These are phyloP conservation scores for Sebastes fasciatus DNA, from an alignment of 2,113 vertebrate species.

Conservation along the genomic window DNA sequence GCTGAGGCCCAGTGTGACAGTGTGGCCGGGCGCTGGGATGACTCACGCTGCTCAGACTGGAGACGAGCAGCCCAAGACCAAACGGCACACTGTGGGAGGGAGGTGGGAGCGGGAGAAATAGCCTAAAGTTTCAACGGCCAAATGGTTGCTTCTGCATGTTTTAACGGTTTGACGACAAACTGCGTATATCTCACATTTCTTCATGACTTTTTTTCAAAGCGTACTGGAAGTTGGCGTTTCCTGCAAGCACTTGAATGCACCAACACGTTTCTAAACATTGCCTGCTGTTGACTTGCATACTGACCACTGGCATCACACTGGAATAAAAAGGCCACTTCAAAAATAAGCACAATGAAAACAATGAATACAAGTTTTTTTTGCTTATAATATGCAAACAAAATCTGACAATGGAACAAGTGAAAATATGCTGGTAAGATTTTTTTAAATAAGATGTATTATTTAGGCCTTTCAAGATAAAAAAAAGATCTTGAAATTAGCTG, in stretches of 20 bases:
- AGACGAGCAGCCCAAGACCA: slow-evolving; percentile 30
- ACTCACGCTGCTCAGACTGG: slow-evolving; percentile 41
- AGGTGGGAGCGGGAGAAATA: not conserved
- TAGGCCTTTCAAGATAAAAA: no score
- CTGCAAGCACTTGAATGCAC: slow-evolving; percentile 3
- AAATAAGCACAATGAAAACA: no score
- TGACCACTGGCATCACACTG: no score
- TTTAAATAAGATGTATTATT: no score
- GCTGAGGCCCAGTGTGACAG: slow-evolving; percentile 20
- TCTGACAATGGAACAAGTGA: no score
- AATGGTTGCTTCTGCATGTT: not conserved
- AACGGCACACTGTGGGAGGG: slow-evolving; percentile 13
- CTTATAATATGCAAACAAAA: no score
- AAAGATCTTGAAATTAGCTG: no score
- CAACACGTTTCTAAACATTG: not conserved
- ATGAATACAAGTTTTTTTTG: no score
- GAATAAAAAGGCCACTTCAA: no score
- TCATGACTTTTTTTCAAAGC: not conserved
- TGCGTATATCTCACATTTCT: not conserved
- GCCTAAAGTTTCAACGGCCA: slow-evolving; percentile 13
- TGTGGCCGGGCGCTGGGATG: slow-evolving; percentile 35
- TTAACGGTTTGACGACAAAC: not conserved
- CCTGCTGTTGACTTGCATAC: no score
- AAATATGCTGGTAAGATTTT: no score
- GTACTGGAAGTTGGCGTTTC: not conserved